Percentiles rank a stretch among this genome's conserved stretches.
These are phyloP conservation scores for Heteropelma amictum DNA, from an alignment of 2,888 invertebrate genomes.

Conservation along the genomic window DNA sequence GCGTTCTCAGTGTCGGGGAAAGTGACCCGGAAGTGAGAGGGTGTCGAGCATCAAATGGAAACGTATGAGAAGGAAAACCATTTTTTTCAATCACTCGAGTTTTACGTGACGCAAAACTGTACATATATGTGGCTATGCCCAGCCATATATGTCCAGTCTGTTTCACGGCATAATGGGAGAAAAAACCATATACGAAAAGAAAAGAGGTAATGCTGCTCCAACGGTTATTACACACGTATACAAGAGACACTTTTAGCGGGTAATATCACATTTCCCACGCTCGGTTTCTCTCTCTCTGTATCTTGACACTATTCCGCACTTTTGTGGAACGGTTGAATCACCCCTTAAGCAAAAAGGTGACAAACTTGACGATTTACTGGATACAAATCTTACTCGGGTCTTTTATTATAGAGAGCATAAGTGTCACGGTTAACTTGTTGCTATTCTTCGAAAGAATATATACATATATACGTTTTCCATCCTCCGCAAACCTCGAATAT, in stretches of 20 bases:
- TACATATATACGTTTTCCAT: no score
- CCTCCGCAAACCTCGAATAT: no score
- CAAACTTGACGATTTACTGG: neutral
- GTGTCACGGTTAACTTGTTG: no score
- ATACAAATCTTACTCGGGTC: neutral
- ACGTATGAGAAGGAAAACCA: slow-evolving; percentile 29
- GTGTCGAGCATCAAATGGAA: slow-evolving; percentile 30
- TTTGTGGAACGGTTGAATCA: slow-evolving; percentile 17
- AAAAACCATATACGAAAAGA: neutral
- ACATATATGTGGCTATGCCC: neutral
- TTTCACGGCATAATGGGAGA: neutral
- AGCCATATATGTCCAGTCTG: no score
- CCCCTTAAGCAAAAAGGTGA: neutral
- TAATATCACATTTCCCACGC: neutral
- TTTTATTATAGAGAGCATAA: no score
- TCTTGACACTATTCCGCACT: slow-evolving; percentile 33
- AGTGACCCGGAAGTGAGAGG: neutral
- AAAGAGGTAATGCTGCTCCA: neutral
- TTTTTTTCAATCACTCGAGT: slow-evolving; percentile 47
- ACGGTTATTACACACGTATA: neutral
- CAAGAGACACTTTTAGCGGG: neutral
- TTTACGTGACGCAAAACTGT: neutral
- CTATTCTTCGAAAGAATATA: no score
- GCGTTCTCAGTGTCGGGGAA: neutral
- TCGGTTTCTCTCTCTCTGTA: neutral